Percentiles rank a stretch among this genome's conserved stretches.
phyloP scores from a whole-genome alignment of 1,140 invertebrate species.

The Brachionus calyciflorus region DNA sequence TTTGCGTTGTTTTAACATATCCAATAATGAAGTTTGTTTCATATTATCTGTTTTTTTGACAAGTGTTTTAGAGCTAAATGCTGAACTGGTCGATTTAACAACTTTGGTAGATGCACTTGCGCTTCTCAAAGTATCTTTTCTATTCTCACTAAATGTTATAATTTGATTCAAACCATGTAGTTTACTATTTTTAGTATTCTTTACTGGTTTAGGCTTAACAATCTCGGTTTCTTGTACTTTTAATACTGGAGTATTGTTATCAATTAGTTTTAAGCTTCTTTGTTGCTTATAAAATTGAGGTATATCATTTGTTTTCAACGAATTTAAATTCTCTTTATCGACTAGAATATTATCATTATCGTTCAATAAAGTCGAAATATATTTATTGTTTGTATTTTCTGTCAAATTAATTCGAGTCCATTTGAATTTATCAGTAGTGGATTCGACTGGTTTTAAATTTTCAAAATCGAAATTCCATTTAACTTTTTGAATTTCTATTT shows the following conservation, averaged over 20 bases:
- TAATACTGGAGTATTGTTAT: neutral
- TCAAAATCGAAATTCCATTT: slow-evolving; percentile 46
- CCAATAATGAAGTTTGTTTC: slow-evolving; percentile 37
- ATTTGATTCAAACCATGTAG: slow-evolving; percentile 10
- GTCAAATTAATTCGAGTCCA: neutral
- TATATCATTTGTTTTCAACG: neutral
- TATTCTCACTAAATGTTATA: slow-evolving; percentile 38
- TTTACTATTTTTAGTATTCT: neutral
- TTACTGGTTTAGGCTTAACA: slow-evolving; percentile 33
- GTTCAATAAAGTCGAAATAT: neutral
- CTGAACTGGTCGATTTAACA: neutral
- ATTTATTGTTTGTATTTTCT: neutral
- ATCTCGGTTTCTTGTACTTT: neutral
- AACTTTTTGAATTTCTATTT: slow-evolving; percentile 39
- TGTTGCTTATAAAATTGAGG: slow-evolving; percentile 44
- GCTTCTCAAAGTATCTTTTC: slow-evolving; percentile 36
- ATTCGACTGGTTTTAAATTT: neutral
- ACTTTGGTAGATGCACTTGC: neutral
- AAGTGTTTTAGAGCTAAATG: neutral
- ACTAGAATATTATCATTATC: neutral
- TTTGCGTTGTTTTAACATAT: slow-evolving; percentile 40
- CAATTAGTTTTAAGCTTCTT: slow-evolving; percentile 22
- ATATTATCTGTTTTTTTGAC: slow-evolving; percentile 9
- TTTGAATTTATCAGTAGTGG: neutral
- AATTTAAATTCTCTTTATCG: slow-evolving; percentile 28